phyloP scores from a whole-genome alignment of 2,797 vertebrate genomes.

The Kryptopterus vitreolus region DNA sequence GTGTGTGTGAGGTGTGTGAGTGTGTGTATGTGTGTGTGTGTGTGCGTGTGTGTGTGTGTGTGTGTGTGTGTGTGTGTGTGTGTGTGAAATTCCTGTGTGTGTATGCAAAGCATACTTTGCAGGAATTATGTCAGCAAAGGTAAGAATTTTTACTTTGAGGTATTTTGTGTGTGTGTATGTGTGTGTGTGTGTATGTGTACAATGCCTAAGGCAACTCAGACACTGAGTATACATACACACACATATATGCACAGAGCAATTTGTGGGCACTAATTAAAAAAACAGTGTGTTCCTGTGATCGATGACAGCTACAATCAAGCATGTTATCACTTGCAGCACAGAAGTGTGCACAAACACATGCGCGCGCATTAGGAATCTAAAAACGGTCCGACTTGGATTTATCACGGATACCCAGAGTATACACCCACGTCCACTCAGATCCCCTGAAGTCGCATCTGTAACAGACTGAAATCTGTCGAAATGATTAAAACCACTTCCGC shows the following conservation, averaged over 20 bases:
- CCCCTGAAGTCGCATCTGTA: neutral
- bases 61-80: neutral
- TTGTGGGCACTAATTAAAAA: neutral
- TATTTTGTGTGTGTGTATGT: conserved; percentile 4
- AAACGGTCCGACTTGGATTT: neutral
- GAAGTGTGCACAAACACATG: neutral
- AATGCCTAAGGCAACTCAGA: neutral
- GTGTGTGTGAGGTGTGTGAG: neutral
- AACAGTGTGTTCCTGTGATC: neutral
- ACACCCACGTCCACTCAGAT: neutral
- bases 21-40: conserved; percentile 16
- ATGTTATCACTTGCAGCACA: neutral
- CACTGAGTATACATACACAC: neutral
- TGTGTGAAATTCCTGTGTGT: conserved; percentile 2
- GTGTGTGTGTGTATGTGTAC: neutral
- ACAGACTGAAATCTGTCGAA: neutral
- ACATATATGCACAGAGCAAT: neutral
- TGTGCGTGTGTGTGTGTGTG: neutral
- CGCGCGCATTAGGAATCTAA: neutral
- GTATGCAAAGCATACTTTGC: conserved; percentile 10
- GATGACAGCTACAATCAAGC: neutral
- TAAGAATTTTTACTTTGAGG: neutral
- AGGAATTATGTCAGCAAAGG: neutral
- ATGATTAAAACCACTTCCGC: neutral
- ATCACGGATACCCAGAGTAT: neutral